These are phyloP conservation scores for Chrysomela aeneicollis DNA, from an alignment of 2,888 invertebrate genomes.

Conservation along the genomic window DNA sequence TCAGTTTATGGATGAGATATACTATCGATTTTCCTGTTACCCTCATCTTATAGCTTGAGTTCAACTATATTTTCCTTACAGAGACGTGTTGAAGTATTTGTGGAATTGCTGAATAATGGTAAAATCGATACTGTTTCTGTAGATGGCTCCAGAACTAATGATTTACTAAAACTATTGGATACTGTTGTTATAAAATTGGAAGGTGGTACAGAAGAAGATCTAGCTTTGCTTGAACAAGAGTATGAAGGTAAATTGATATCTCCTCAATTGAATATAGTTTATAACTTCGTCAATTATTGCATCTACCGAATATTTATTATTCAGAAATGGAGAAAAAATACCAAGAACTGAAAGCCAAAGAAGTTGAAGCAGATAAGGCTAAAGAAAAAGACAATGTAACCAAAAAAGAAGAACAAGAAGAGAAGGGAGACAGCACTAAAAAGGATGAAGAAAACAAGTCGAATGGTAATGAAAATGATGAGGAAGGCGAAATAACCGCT, in stretches of 20 bases:
- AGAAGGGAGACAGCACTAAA: conserved; percentile 62
- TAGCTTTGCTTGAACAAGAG: conserved; percentile 83
- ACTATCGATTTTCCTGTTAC: no score
- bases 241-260: conserved; percentile 54
- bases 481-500: conserved; percentile 52
- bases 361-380: conserved; percentile 45
- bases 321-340: conserved; percentile 54
- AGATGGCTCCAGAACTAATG: conserved; percentile 85
- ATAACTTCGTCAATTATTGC: not conserved
- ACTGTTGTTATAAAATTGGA: conserved; percentile 97
- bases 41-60: no score
- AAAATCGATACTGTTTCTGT: conserved; percentile 80
- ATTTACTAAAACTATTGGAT: conserved; percentile 87
- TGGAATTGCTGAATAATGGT: conserved; percentile 79
- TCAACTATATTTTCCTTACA: conserved; percentile 59
- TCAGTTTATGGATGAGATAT: no score
- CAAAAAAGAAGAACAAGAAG: conserved; percentile 27
- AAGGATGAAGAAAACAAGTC: conserved; percentile 47
- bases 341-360: conserved; percentile 51
- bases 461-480: conserved; percentile 41
- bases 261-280: not conserved
- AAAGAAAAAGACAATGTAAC: conserved; percentile 44
- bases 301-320: conserved; percentile 12
- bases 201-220: conserved; percentile 89
- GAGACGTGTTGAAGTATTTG: conserved; percentile 89